These are phyloP conservation scores for Condylura cristata DNA, from an alignment of 2,113 vertebrate species.

Conservation along the genomic window DNA sequence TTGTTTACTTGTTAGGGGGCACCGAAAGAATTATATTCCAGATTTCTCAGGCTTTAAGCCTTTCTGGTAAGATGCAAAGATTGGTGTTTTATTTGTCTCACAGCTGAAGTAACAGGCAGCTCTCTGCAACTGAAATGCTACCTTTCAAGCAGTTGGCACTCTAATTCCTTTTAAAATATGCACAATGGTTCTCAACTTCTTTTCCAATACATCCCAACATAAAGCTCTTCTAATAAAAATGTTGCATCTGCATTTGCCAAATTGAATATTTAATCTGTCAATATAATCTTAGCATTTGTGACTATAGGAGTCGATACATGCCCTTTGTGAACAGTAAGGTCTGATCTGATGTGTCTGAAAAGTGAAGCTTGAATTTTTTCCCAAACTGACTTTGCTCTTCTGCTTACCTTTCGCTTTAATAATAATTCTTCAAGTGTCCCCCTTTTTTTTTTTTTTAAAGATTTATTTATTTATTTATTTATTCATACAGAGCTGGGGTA, in stretches of 20 bases:
- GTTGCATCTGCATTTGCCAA: background rate
- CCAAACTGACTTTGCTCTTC: background rate
- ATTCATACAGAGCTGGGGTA: too few relatives aligned
- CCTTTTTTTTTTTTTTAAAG: too few relatives aligned
- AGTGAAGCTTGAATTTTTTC: background rate
- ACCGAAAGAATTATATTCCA: background rate
- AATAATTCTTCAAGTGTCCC: background rate
- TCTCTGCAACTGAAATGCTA: background rate
- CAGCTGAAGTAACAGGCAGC: background rate
- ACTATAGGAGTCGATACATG: background rate
- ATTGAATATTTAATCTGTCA: constrained; percentile 24
- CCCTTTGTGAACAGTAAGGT: background rate
- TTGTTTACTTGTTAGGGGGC: background rate
- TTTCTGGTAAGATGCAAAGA: background rate
- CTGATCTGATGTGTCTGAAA: background rate
- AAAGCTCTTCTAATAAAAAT: background rate
- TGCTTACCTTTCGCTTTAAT: background rate
- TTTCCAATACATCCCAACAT: constrained; percentile 37
- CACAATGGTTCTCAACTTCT: background rate
- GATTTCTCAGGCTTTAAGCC: background rate
- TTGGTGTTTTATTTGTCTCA: background rate
- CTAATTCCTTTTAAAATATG: background rate
- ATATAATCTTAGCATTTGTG: background rate
- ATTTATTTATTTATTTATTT: too few relatives aligned
- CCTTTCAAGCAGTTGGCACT: background rate